These are phyloP conservation scores for Colostygia pectinataria DNA, from an alignment of 2,888 invertebrate genomes.

Conservation along the genomic window DNA sequence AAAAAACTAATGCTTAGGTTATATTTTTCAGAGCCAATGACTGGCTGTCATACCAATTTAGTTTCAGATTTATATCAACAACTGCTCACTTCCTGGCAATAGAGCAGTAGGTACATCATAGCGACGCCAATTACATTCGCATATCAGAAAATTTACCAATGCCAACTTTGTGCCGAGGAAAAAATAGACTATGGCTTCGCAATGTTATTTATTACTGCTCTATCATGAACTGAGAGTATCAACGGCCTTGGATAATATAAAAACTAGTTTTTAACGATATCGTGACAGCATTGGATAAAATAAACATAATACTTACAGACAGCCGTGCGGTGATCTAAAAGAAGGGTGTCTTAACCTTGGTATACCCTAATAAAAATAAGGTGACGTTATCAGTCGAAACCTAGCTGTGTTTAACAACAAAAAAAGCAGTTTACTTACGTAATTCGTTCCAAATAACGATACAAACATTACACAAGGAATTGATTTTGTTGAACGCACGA, in stretches of 20 bases:
- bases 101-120: constrained; percentile 20
- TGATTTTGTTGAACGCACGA: constrained; percentile 52
- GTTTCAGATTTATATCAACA: constrained; percentile 9
- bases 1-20: too few species aligned
- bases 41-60: constrained; percentile 3
- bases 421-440: constrained; percentile 72
- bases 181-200: constrained; percentile 57
- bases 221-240: constrained; percentile 15
- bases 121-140: constrained; percentile 33
- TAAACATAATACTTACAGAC: constrained; percentile 27
- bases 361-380: constrained; percentile 1
- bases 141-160: constrained; percentile 49
- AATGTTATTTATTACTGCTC: constrained; percentile 33
- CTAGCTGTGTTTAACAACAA: constrained; percentile 57
- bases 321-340: constrained; percentile 4
- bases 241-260: constrained; percentile 32
- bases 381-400: constrained; percentile 20
- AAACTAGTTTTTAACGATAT: constrained; percentile 32
- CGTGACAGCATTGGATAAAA: constrained; percentile 34
- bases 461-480: constrained; percentile 70
- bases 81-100: constrained; percentile 21
- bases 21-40: not conserved
- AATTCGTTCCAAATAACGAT: constrained; percentile 72
- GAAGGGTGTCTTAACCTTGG: constrained; percentile 10
- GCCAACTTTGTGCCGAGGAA: constrained; percentile 44